Percentiles rank a stretch among this genome's conserved stretches.
These are phyloP conservation scores for Catocala nupta DNA, from an alignment of 2,888 invertebrate genomes.

Conservation along the genomic window DNA sequence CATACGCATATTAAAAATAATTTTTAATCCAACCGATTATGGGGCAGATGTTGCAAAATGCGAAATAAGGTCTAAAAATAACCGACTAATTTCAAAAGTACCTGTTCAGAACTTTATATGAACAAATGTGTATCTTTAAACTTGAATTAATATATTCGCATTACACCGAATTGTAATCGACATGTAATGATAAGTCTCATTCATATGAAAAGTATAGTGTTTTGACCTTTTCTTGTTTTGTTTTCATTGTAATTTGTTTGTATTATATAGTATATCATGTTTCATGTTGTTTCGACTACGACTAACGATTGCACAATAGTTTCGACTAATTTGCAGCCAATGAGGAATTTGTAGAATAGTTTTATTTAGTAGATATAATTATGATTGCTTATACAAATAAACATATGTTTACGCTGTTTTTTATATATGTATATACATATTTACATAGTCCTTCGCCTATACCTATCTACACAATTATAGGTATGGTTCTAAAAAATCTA, in stretches of 20 bases:
- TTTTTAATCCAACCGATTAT: conserved; percentile 55
- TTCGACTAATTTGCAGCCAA: too few relatives aligned
- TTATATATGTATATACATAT: too few relatives aligned
- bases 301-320: too few relatives aligned
- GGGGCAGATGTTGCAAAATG: conserved; percentile 64
- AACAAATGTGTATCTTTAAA: conserved; percentile 5
- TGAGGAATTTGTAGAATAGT: too few relatives aligned
- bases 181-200: conserved; percentile 3
- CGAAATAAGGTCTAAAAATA: conserved; percentile 53
- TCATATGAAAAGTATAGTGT: conserved; percentile 13
- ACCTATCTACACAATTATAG: too few relatives aligned
- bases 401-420: too few relatives aligned
- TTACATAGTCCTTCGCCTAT: too few relatives aligned
- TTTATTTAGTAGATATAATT: too few relatives aligned
- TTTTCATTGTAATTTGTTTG: neutral
- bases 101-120: neutral
- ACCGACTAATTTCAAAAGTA: conserved; percentile 46
- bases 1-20: conserved; percentile 50
- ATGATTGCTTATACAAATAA: too few relatives aligned
- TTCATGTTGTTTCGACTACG: too few relatives aligned
- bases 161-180: conserved; percentile 2
- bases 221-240: conserved; percentile 2
- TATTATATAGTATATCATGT: neutral
- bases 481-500: too few relatives aligned
- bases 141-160: conserved; percentile 3